phyloP scores from a whole-genome alignment of 1,140 invertebrate genomes.

The Drosophila murphyi region DNA sequence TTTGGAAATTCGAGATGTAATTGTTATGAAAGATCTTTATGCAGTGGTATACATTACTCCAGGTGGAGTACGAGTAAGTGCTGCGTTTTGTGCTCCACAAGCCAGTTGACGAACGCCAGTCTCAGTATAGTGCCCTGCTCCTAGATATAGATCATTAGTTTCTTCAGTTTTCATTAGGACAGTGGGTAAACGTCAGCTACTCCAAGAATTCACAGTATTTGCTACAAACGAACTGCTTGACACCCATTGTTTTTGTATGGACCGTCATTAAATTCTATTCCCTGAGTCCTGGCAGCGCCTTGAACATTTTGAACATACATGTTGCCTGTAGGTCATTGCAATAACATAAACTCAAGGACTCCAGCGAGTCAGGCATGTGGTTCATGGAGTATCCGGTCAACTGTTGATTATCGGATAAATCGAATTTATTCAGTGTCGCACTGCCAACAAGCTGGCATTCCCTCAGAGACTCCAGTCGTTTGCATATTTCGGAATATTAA shows the following conservation, averaged over 20 bases:
- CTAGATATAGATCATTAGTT: conserved; percentile 18
- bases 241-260: too few species aligned
- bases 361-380: conserved; percentile 8
- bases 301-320: conserved; percentile 20
- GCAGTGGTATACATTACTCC: conserved; percentile 1
- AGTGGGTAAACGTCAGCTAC: conserved; percentile 14
- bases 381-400: conserved; percentile 27
- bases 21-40: neutral
- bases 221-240: conserved; percentile 15
- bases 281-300: conserved; percentile 13
- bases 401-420: conserved; percentile 28
- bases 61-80: conserved; percentile 26
- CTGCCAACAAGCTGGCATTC: conserved; percentile 2
- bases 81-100: conserved; percentile 40
- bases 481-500: conserved; percentile 29
- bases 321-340: conserved; percentile 9
- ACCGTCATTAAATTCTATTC: conserved; percentile 8
- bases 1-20: too few species aligned
- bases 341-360: conserved; percentile 5
- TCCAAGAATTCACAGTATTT: conserved; percentile 9
- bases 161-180: conserved; percentile 4
- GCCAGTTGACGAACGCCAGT: conserved; percentile 10
- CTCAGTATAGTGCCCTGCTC: conserved; percentile 8
- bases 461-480: conserved; percentile 14
- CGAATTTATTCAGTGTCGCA: conserved; percentile 16